A percentile compares a stretch with the other conserved stretches of the same genome.
Evolutionary conservation across 1,140 invertebrate genomes (phyloP).

Genomic region (Formica selysi): DNA sequence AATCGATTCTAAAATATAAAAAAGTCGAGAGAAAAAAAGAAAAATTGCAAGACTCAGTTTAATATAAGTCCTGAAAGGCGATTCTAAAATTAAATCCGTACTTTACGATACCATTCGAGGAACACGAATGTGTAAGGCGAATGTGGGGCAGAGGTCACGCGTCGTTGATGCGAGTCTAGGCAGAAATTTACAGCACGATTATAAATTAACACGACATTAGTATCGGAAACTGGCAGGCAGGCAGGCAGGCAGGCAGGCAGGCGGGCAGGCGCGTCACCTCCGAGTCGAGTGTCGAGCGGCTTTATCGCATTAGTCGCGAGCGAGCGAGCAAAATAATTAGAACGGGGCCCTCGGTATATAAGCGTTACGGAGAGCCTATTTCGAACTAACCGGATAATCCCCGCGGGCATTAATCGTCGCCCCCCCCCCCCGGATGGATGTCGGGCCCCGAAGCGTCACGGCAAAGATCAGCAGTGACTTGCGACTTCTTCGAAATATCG

Average conservation of each 20-base stretch:
- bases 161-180: constrained; percentile 29
- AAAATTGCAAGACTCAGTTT: not conserved
- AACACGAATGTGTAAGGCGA: not conserved
- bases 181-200: constrained; percentile 77
- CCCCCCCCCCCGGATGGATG: constrained; percentile 38
- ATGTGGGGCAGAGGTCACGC: constrained; percentile 46
- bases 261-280: constrained; percentile 65
- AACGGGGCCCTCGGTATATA: constrained; percentile 58
- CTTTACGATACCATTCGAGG: not conserved
- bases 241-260: constrained; percentile 28
- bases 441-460: not conserved
- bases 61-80: not conserved
- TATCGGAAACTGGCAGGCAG: constrained; percentile 75
- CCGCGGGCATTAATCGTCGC: constrained; percentile 63
- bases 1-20: not conserved
- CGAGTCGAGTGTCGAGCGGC: constrained; percentile 68
- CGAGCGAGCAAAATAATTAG: constrained; percentile 83
- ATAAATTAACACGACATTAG: constrained; percentile 81
- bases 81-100: not conserved
- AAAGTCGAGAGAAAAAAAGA: not conserved
- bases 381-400: constrained; percentile 74
- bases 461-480: constrained; percentile 47
- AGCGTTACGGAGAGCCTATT: constrained; percentile 70
- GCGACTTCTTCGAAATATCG: constrained; percentile 53
- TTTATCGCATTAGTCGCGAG: constrained; percentile 81